Conservation (phyloP, 2,113 vertebrate genomes). For the Pelusios castaneus region DNA sequence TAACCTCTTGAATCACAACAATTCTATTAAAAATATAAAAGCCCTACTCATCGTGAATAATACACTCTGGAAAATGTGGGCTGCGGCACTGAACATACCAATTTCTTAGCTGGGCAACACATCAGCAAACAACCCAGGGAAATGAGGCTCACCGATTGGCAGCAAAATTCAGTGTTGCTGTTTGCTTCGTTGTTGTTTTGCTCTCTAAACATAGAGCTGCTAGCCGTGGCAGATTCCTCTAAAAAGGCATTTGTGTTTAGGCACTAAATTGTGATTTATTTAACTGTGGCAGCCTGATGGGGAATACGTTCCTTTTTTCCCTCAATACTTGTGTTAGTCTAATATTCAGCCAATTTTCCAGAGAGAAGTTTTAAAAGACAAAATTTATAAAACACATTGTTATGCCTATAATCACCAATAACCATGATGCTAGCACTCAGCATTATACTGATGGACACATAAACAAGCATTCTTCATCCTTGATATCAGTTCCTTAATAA, state of each 20-base stretch:
- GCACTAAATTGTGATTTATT: neutral
- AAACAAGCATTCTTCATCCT: neutral
- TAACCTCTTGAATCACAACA: neutral
- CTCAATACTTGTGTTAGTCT: neutral
- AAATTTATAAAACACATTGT: neutral
- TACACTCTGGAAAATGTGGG: neutral
- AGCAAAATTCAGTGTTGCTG: constrained; percentile 17
- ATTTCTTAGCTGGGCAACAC: neutral
- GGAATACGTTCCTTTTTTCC: neutral
- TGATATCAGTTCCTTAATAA: neutral
- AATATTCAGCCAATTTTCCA: neutral
- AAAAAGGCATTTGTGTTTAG: constrained; percentile 16
- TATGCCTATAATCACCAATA: neutral
- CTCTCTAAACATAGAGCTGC: constrained; percentile 38
- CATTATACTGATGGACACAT: neutral
- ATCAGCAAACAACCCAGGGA: constrained; percentile 4
- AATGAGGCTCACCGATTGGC: neutral
- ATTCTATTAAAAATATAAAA: neutral
- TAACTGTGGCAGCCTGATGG: neutral
- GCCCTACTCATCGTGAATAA: neutral
- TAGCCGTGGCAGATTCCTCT: neutral
- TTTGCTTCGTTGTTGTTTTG: neutral
- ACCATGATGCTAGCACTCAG: neutral
- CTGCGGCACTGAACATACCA: neutral
- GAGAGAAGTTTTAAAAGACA: neutral